Evolutionary conservation across 2,888 invertebrate genomes (phyloP).

Genomic region (Callosobruchus maculatus): DNA sequence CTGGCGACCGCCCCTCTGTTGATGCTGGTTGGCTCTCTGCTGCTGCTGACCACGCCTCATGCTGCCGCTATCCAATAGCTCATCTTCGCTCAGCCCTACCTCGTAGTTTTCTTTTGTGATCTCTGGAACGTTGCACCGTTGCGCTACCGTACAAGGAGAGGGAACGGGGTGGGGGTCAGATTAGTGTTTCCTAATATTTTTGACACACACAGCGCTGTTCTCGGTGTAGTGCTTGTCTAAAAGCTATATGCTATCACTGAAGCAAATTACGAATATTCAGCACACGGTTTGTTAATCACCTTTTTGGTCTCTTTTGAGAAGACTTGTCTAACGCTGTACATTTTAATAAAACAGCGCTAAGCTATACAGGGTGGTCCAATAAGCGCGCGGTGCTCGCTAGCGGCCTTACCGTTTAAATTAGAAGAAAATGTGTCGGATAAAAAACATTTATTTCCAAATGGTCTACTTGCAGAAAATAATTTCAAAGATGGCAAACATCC

Average conservation of each 20-base stretch:
- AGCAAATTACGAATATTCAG: neutral
- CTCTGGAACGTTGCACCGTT: conserved; percentile 56
- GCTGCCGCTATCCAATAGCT: conserved; percentile 51
- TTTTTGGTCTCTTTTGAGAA: no score
- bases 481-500: no score
- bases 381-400: no score
- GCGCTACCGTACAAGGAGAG: conserved; percentile 42
- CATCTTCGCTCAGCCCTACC: conserved; percentile 69
- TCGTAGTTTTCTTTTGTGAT: conserved; percentile 78
- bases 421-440: no score
- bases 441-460: no score
- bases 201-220: conserved; percentile 23
- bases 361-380: no score
- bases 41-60: conserved; percentile 40
- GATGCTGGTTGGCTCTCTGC: conserved; percentile 48
- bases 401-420: no score
- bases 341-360: no score
- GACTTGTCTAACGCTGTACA: no score
- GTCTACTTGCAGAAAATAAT: no score
- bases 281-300: neutral
- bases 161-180: conserved; percentile 7
- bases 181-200: conserved; percentile 32
- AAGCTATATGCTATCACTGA: neutral
- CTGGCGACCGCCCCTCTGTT: conserved; percentile 37
- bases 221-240: neutral